Conservation (phyloP, 1,140 invertebrate genomes). For the Penaeus chinensis region DNA sequence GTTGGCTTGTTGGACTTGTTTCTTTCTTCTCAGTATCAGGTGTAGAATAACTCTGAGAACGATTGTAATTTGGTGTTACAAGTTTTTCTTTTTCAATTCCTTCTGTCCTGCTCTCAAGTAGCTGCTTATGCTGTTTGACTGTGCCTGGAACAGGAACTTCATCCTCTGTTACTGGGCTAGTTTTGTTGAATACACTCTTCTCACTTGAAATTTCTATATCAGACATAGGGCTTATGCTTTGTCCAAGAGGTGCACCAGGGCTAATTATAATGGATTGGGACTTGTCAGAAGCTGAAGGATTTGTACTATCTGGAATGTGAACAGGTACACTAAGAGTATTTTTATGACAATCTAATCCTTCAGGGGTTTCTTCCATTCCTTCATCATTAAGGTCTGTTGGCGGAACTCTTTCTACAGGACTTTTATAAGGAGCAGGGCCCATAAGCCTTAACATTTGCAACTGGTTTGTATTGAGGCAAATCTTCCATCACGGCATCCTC, state of each 20-base stretch:
- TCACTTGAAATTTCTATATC: conserved; percentile 38
- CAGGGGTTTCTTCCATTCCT: conserved; percentile 30
- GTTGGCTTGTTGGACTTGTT: conserved; percentile 27
- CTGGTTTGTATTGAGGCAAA: conserved; percentile 22
- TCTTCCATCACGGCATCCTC: conserved; percentile 33
- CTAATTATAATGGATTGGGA: conserved; percentile 57
- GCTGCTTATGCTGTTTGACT: conserved; percentile 67
- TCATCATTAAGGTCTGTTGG: conserved; percentile 41
- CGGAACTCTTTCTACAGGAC: conserved; percentile 42
- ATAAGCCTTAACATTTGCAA: conserved; percentile 50
- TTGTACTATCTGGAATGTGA: conserved; percentile 60
- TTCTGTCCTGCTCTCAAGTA: conserved; percentile 65
- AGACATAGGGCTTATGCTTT: conserved; percentile 34
- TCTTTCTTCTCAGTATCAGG: conserved; percentile 40
- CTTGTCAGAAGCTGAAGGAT: conserved; percentile 30
- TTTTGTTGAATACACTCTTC: conserved; percentile 44
- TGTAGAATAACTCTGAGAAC: conserved; percentile 34
- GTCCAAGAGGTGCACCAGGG: conserved; percentile 56
- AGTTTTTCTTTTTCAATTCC: conserved; percentile 33
- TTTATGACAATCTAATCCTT: conserved; percentile 26
- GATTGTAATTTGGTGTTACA: conserved; percentile 32
- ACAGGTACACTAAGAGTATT: conserved; percentile 37
- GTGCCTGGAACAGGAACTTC: conserved; percentile 65
- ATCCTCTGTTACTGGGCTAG: conserved; percentile 37
- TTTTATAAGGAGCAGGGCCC: conserved; percentile 50